Percentiles rank a stretch among this genome's conserved stretches.
Evolutionary conservation across 2,797 vertebrate genomes (phyloP).

Genomic region (Carduelis carduelis): DNA sequence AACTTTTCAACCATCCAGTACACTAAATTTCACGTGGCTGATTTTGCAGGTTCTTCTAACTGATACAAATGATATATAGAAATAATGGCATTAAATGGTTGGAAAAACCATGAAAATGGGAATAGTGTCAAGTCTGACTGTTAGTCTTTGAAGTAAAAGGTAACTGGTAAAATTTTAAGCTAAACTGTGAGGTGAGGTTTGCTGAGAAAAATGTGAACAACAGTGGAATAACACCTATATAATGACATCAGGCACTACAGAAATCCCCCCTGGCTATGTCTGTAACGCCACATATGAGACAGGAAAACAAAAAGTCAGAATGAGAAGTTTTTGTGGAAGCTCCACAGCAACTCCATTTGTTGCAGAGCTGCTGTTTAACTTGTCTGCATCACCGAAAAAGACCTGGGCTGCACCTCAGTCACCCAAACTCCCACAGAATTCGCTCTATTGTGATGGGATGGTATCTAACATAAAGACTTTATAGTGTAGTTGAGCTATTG

Average conservation of each 20-base stretch:
- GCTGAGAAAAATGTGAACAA: not conserved
- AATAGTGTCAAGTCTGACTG: not conserved
- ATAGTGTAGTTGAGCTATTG: not conserved
- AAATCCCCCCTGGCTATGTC: fast-evolving
- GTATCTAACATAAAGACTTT: not conserved
- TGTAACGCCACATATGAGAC: fast-evolving
- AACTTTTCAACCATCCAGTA: not conserved
- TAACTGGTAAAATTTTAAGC: not conserved
- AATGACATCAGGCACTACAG: not conserved
- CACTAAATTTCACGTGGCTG: not conserved
- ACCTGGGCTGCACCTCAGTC: not conserved
- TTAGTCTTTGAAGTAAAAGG: not conserved
- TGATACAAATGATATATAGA: fast-evolving
- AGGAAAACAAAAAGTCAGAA: not conserved
- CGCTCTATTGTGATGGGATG: fast-evolving
- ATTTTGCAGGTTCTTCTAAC: not conserved
- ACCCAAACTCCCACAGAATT: not conserved
- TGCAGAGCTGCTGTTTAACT: not conserved
- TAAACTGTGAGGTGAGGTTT: not conserved
- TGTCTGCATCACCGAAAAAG: fast-evolving
- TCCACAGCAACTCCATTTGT: fast-evolving
- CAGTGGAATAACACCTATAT: fast-evolving
- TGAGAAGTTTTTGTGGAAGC: not conserved
- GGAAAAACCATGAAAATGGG: not conserved
- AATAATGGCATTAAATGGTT: not conserved